Evolutionary conservation across 2,888 invertebrate species (phyloP).

Genomic region (Achlya flavicornis): DNA sequence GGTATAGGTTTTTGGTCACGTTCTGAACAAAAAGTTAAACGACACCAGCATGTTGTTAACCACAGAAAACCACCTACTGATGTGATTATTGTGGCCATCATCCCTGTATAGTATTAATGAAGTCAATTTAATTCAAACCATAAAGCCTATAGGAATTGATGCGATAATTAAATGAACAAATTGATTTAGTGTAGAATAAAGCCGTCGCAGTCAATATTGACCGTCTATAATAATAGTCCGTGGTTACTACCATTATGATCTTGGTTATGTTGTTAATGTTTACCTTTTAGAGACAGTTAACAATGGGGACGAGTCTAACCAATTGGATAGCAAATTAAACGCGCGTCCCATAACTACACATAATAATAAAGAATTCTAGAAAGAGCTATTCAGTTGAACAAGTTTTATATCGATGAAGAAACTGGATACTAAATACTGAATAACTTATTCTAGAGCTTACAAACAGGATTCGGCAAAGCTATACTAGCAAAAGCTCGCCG

Average conservation of each 20-base stretch:
- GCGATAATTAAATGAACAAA: background rate
- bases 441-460: no score
- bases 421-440: no score
- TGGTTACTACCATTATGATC: background rate
- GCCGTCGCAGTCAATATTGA: background rate
- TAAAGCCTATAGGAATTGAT: background rate
- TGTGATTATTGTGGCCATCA: background rate
- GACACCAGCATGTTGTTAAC: background rate
- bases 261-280: background rate
- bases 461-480: no score
- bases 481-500: no score
- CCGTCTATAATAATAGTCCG: background rate
- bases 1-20: no score
- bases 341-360: no score
- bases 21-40: background rate
- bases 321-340: no score
- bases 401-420: no score
- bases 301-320: no score
- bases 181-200: background rate
- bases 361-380: no score
- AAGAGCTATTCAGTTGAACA: no score
- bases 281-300: background rate
- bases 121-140: background rate
- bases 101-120: background rate
- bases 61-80: background rate